Conservation (phyloP, 2,797 vertebrate species). For the Oryzias dopingdopingensis region DNA sequence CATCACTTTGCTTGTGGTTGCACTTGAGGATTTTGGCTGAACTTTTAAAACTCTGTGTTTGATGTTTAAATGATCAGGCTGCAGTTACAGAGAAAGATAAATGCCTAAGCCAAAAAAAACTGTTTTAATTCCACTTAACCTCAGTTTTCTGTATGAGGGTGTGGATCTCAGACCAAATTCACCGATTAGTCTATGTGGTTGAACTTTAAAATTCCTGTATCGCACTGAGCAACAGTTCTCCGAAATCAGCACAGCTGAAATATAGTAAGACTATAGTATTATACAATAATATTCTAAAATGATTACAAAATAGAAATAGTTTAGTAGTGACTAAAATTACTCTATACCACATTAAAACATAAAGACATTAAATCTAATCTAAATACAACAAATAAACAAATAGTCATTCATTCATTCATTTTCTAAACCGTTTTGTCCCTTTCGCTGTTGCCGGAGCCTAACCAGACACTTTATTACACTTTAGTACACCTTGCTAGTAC, state of each 20-base stretch:
- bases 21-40: constrained; percentile 12
- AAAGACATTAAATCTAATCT: too few species aligned
- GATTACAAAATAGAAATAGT: not conserved
- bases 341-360: too few species aligned
- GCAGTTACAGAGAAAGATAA: constrained; percentile 4
- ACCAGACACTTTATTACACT: too few species aligned
- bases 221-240: not conserved
- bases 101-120: not conserved
- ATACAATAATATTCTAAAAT: not conserved
- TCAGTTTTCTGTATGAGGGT: constrained; percentile 14
- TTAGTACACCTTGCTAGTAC: too few species aligned
- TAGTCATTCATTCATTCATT: too few species aligned
- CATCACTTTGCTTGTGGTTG: constrained; percentile 22
- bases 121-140: constrained; percentile 5
- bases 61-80: constrained; percentile 7
- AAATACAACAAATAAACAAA: too few species aligned
- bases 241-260: not conserved
- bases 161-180: constrained; percentile 2
- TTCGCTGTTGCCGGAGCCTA: too few species aligned
- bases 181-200: not conserved
- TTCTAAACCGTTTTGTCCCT: too few species aligned
- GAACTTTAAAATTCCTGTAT: not conserved
- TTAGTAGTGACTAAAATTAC: not conserved
- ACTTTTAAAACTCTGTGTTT: constrained; percentile 8
- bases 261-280: not conserved